Base-by-base conservation (phyloP, 2,113 vertebrate genomes). In the Oreocharis arfaki region DNA sequence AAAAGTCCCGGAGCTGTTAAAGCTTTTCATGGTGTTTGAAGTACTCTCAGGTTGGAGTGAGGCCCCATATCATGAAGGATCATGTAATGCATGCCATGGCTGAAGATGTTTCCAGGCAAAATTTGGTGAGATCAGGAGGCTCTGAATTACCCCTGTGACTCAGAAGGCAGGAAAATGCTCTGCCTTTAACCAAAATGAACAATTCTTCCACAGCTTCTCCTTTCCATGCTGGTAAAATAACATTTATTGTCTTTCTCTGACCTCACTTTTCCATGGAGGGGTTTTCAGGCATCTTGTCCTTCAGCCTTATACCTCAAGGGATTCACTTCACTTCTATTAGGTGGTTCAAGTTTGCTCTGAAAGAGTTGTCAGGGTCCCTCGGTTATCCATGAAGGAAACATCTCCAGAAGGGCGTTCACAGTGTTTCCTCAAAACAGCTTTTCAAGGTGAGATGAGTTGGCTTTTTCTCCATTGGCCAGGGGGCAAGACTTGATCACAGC, bases 31-130 rank as follows among this genome's bases (percentile, higher is more conserved):
- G 6, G 3, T 17, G 7, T 74, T 53, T 61, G 22, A 83, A 73
- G 23, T 10, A 10, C 5, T 63, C 16, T 80, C 2, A 2, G 2
- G 3, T 3, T 63, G 21, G 26, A 59, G 15, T 30, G 55, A 7
- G 22, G 41, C 10, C 27, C 27, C 10, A 2, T 32, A 28, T 57
- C 13, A 13, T 59, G 24, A 73, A 88, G 41, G 13, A 76, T 32
- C 6, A 10, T 35, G 26, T 5, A 74, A 35, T 12, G 4, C 13
- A 15, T n/a, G 32, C 1, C 7, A 7, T 42, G 9, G 12, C 4
- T 83, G 50, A 69, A 81, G 32, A 8, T 1, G 9, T 42, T 93
- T 61, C 26, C 37, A 20, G 23, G 23, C 9, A 91, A 53, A 84
- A 57, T 76, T 67, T 73, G 50, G 39, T 75, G 55, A 61, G 2